Evolutionary conservation across 2,888 invertebrate species (phyloP), one percentile per base, ranked within the genome.

Genomic region (Acleris literana): DNA sequence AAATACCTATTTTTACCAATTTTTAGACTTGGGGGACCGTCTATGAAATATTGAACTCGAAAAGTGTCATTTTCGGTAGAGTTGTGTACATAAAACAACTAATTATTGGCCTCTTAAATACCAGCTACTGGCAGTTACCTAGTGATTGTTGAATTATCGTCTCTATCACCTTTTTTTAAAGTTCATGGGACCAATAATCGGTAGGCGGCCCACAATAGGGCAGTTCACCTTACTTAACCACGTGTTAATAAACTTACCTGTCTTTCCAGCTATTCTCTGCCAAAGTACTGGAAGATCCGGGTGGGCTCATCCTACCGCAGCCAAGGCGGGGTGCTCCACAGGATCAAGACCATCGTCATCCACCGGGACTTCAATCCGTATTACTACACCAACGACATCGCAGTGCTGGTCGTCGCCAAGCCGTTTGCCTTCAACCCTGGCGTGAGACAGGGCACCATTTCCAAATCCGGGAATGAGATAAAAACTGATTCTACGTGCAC

Each of bases 301-400:
- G 89, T 90, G 0, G 91, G 91, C 0, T 91, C 92, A 0, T 80
- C 91, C 0, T 90, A 79, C 60, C 80, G 92, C 0, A 82, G 82
- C 0, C 74, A 76, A 33, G 92, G 92, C 3, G 91, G 91, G 0
- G 69, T 76, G 1, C 69, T 88, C 11, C 83, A 89, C 72, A 82
- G 81, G 69, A 70, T 91, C 17, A 90, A 89, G 68, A 80, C 74
- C 0, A 87, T 92, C 54, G 74, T 89, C 51, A 73, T 79, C 0
- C 91, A 92, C 64, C 76, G 78, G 44, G 75, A 76, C 5, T 92
- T 92, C 69, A 85, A 92, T 64, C 84, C 76, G 57, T 80, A 74
- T 49, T 89, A 81, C 70, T 91, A 87, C 69, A 86, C 82, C 0
- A 85, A 90, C 57, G 92, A 92, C 43, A 79, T 92, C 3, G 86